Conservation (phyloP, 2,113 vertebrate species). For the Trematocara macrostoma region DNA sequence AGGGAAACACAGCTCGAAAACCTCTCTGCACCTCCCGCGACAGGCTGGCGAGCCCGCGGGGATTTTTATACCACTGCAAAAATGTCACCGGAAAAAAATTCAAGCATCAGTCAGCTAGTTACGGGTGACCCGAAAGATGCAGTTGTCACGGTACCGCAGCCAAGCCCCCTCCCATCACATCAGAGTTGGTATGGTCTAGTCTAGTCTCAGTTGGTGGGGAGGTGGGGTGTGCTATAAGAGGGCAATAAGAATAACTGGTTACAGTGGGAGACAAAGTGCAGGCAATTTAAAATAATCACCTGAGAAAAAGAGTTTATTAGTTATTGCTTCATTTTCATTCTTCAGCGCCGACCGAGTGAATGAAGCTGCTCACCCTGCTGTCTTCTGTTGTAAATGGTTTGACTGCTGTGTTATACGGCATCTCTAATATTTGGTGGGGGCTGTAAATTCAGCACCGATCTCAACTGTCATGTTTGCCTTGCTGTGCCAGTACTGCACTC, state of each 20-base stretch:
- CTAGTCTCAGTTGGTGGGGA: slow-evolving; percentile 52
- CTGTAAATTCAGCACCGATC: background rate
- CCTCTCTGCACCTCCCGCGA: background rate
- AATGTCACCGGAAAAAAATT: background rate
- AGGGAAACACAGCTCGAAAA: background rate
- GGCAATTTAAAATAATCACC: slow-evolving; percentile 40
- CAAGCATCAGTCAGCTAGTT: background rate
- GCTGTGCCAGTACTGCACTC: background rate
- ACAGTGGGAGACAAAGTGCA: slow-evolving; percentile 42
- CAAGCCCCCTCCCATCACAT: slow-evolving; percentile 17
- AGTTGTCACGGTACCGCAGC: background rate
- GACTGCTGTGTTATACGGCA: background rate
- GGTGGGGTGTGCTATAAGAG: slow-evolving; percentile 48
- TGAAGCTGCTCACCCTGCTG: background rate
- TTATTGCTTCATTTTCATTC: background rate
- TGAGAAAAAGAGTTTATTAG: slow-evolving; percentile 9
- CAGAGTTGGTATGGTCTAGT: slow-evolving; percentile 60
- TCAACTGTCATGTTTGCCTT: background rate
- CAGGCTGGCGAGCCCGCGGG: background rate
- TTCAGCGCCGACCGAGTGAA: background rate
- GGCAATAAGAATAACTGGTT: slow-evolving; percentile 57
- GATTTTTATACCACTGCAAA: background rate
- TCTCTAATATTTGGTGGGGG: background rate
- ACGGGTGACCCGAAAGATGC: background rate
- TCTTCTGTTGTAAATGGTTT: background rate